A percentile compares a stretch with the other conserved stretches of the same genome.
phyloP scores from a whole-genome alignment of 2,113 vertebrate species.

The Poecilia latipinna region DNA sequence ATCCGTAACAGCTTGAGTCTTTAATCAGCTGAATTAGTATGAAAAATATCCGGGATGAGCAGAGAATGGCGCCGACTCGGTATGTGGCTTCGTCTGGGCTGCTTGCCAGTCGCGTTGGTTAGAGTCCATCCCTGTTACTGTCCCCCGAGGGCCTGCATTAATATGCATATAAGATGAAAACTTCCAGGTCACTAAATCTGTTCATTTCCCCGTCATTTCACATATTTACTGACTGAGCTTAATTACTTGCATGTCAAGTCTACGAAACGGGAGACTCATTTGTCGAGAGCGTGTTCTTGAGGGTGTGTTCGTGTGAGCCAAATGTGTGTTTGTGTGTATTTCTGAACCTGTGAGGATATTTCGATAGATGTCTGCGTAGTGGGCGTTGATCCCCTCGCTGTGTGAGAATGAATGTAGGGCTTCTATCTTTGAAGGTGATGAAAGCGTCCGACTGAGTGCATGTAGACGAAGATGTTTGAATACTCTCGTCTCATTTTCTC shows the following conservation, averaged over 20 bases:
- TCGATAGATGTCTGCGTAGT: constrained; percentile 22
- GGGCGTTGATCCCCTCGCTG: constrained; percentile 39
- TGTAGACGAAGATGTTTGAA: neutral
- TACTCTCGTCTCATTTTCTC: constrained; percentile 7
- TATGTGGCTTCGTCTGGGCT: constrained; percentile 9
- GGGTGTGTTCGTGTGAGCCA: neutral
- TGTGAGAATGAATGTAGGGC: constrained; percentile 17
- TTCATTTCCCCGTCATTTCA: constrained; percentile 59
- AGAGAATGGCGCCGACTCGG: constrained; percentile 11
- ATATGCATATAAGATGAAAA: constrained; percentile 60
- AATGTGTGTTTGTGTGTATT: neutral
- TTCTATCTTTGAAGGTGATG: constrained; percentile 27
- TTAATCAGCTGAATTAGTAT: neutral
- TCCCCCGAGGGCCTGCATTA: constrained; percentile 32
- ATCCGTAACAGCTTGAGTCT: neutral
- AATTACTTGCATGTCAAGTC: constrained; percentile 3
- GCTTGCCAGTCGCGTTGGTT: constrained; percentile 5
- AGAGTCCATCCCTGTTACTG: constrained; percentile 13
- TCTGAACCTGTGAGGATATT: constrained; percentile 15
- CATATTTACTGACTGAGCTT: constrained; percentile 38
- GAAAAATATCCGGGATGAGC: constrained; percentile 25
- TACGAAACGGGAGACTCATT: constrained; percentile 13
- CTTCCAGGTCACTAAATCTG: constrained; percentile 71
- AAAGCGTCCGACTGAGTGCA: constrained; percentile 5
- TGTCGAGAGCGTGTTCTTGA: neutral